Conservation (phyloP, 2,797 vertebrate genomes). For the Adelosebastes latens region DNA sequence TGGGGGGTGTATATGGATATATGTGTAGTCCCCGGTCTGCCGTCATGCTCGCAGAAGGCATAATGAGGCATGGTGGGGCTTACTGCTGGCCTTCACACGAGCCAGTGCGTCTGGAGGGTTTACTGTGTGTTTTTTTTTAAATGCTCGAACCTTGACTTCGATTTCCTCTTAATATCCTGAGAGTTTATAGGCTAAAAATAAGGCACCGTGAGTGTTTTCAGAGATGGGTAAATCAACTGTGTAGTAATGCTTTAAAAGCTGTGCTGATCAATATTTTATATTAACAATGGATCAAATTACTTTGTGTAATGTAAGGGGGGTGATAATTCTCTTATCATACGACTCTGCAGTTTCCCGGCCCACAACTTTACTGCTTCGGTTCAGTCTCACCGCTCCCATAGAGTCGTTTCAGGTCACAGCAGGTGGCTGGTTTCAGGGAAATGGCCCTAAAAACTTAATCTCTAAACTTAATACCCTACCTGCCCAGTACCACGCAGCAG, state of each 20-base stretch:
- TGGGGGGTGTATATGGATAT: slow-evolving; percentile 22
- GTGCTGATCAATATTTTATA: not conserved
- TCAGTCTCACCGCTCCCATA: not conserved
- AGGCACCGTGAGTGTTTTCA: not conserved
- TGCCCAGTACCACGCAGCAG: not conserved
- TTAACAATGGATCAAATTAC: not conserved
- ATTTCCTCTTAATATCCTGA: slow-evolving; percentile 10
- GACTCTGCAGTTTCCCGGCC: not conserved
- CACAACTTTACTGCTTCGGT: not conserved
- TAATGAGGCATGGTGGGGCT: slow-evolving; percentile 52
- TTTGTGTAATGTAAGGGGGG: not conserved
- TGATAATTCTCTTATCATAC: not conserved
- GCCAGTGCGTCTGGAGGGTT: slow-evolving; percentile 14
- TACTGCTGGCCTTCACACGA: slow-evolving; percentile 36
- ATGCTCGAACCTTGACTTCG: not conserved
- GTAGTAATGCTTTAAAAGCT: slow-evolving; percentile 7
- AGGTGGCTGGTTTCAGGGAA: not conserved
- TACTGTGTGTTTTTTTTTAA: slow-evolving; percentile 3
- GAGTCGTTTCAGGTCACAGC: not conserved
- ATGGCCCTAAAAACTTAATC: not conserved
- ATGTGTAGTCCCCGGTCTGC: slow-evolving; percentile 10
- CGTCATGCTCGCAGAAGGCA: slow-evolving; percentile 26
- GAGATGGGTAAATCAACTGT: not conserved
- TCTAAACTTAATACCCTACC: not conserved
- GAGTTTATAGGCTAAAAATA: slow-evolving; percentile 16